Evolutionary conservation across 2,888 invertebrate genomes (phyloP).

Genomic region (Zygogramma bicolorata): DNA sequence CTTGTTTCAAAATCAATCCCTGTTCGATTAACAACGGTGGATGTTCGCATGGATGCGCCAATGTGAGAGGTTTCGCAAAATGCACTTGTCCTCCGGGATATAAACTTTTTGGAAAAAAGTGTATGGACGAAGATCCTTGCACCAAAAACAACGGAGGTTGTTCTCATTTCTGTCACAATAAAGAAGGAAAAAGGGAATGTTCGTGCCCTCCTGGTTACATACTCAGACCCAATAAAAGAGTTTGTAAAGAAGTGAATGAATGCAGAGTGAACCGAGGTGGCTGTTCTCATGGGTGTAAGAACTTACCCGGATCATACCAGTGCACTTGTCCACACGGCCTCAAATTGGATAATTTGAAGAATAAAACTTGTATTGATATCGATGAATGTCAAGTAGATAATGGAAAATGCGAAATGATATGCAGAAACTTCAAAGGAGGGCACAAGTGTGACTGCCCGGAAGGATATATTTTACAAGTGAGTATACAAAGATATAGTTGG

Average conservation of each 20-base stretch:
- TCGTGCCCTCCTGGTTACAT: constrained; percentile 70
- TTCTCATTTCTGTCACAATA: constrained; percentile 65
- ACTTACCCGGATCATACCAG: constrained; percentile 67
- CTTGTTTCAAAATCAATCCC: constrained; percentile 65
- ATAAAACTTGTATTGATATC: constrained; percentile 62
- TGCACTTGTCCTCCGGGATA: constrained; percentile 67
- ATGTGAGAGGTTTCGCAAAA: constrained; percentile 67
- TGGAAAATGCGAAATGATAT: constrained; percentile 67
- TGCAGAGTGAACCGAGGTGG: constrained; percentile 72
- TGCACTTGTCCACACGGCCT: constrained; percentile 69
- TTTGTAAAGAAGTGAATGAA: constrained; percentile 71
- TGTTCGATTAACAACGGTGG: constrained; percentile 64
- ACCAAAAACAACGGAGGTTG: constrained; percentile 65
- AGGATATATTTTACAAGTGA: constrained; percentile 60
- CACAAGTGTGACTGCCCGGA: constrained; percentile 68
- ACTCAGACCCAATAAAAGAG: constrained; percentile 63
- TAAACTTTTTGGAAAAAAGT: constrained; percentile 59
- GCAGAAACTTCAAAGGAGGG: constrained; percentile 68
- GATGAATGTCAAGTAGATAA: constrained; percentile 65
- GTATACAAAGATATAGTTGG: too few relatives aligned
- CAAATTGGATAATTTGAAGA: constrained; percentile 54
- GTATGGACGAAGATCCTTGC: constrained; percentile 66
- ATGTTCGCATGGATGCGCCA: constrained; percentile 70
- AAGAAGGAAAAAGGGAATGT: constrained; percentile 66
- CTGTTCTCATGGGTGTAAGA: constrained; percentile 74